phyloP scores from a whole-genome alignment of 1,140 invertebrate species.

The Zophobas atratus region DNA sequence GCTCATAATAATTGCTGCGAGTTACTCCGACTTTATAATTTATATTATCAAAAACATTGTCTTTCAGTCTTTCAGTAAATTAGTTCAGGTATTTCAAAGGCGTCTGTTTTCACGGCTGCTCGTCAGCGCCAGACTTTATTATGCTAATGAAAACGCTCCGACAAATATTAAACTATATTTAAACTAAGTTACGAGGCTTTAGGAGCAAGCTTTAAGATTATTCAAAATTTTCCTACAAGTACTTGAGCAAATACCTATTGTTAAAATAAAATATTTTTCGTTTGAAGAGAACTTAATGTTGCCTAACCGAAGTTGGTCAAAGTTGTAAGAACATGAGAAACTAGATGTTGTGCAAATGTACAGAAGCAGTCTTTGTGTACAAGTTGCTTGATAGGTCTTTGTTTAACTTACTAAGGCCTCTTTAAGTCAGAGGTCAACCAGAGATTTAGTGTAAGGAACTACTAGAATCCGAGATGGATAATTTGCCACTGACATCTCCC shows the following conservation, averaged over 20 bases:
- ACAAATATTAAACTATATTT: slow-evolving; percentile 37
- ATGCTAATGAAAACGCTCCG: slow-evolving; percentile 22
- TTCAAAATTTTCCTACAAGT: slow-evolving; percentile 9
- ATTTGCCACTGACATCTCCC: slow-evolving; percentile 28
- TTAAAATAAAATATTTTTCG: slow-evolving; percentile 20
- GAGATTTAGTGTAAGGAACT: slow-evolving; percentile 35
- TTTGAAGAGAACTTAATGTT: slow-evolving; percentile 12
- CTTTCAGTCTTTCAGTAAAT: slow-evolving; percentile 42
- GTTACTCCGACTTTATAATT: slow-evolving; percentile 7
- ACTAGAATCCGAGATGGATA: slow-evolving; percentile 31
- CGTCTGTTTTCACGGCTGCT: slow-evolving; percentile 9
- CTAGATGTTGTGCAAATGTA: slow-evolving; percentile 28
- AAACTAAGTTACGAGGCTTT: slow-evolving; percentile 16
- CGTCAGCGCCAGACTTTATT: slow-evolving; percentile 24
- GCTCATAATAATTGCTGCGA: not conserved
- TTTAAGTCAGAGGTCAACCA: slow-evolving; percentile 41
- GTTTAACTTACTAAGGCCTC: slow-evolving; percentile 39
- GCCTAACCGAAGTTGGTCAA: slow-evolving; percentile 1
- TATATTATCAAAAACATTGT: slow-evolving; percentile 36
- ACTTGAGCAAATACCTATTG: slow-evolving; percentile 14
- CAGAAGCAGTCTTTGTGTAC: slow-evolving; percentile 28
- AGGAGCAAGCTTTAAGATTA: not conserved
- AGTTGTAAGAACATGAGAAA: slow-evolving; percentile 20
- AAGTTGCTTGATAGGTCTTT: slow-evolving; percentile 29
- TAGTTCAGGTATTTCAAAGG: slow-evolving; percentile 37